These are phyloP conservation scores for Polydrusus tereticollis DNA, from an alignment of 2,888 invertebrate genomes.

Conservation along the genomic window DNA sequence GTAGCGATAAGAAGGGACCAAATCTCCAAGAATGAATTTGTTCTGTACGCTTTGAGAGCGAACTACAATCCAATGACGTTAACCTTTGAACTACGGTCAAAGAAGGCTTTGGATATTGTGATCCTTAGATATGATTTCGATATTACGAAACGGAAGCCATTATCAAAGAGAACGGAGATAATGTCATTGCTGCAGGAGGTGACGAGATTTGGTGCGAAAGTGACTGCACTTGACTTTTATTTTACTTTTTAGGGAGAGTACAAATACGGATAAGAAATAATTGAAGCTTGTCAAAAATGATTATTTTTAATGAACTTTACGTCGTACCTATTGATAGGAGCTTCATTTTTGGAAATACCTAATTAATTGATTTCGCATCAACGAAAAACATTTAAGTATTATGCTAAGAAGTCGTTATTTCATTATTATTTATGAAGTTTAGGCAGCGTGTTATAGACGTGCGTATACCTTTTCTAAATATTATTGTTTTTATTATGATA, in stretches of 20 bases:
- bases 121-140: constrained; percentile 62
- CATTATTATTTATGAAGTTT: too few relatives aligned
- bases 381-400: too few relatives aligned
- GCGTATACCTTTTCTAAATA: too few relatives aligned
- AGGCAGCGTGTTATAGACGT: too few relatives aligned
- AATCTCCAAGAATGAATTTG: constrained; percentile 52
- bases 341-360: background rate
- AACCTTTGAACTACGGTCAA: constrained; percentile 57
- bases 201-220: constrained; percentile 46
- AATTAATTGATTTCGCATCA: too few relatives aligned
- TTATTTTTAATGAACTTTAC: constrained; percentile 19
- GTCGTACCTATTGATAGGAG: background rate
- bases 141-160: constrained; percentile 57
- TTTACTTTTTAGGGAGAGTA: constrained; percentile 18
- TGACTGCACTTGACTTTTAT: constrained; percentile 46
- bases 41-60: constrained; percentile 31
- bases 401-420: too few relatives aligned
- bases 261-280: constrained; percentile 41
- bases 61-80: constrained; percentile 38
- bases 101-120: constrained; percentile 58
- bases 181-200: constrained; percentile 54
- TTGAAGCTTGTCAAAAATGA: constrained; percentile 20
- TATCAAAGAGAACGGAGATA: constrained; percentile 61
- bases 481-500: too few relatives aligned
- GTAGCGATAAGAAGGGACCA: constrained; percentile 38